Percentiles rank a stretch among this genome's conserved stretches.
Conservation (phyloP, 2,113 vertebrate species). For the Charadrius vociferus region DNA sequence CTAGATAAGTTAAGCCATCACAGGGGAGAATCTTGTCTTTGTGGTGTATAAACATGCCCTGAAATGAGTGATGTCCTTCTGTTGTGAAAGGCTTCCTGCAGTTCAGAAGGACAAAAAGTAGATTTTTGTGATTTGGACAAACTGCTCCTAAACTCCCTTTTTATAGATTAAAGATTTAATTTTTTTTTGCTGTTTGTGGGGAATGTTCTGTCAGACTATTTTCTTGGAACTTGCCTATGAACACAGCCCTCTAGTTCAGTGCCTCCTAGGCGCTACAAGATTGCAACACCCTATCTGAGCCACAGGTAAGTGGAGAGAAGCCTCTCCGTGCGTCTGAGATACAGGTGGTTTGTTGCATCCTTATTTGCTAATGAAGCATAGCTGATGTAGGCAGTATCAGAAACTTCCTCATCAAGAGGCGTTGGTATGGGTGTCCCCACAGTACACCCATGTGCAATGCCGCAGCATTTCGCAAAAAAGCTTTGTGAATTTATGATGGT, state of each 20-base stretch:
- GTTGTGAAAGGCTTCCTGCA: not conserved
- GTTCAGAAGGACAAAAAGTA: not conserved
- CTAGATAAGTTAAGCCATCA: not conserved
- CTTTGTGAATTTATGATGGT: not conserved
- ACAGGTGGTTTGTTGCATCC: not conserved
- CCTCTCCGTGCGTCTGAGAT: not conserved
- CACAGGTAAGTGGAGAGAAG: not conserved
- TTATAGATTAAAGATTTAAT: not conserved
- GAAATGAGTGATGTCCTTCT: not conserved
- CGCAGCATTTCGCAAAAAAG: not conserved
- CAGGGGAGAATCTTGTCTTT: not conserved
- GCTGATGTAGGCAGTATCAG: not conserved
- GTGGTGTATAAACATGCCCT: not conserved
- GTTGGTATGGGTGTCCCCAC: not conserved
- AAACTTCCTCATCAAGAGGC: not conserved
- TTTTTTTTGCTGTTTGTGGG: fast-evolving
- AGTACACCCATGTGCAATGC: not conserved
- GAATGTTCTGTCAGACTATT: not conserved
- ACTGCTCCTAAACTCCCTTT: not conserved
- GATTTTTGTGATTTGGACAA: not conserved
- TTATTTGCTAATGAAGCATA: not conserved
- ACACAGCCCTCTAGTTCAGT: not conserved
- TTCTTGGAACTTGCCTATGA: not conserved
- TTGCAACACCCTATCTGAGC: not conserved
- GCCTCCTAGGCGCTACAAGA: not conserved